Base-by-base conservation (phyloP, 2,888 invertebrate genomes). In the Epinotia ramella region DNA sequence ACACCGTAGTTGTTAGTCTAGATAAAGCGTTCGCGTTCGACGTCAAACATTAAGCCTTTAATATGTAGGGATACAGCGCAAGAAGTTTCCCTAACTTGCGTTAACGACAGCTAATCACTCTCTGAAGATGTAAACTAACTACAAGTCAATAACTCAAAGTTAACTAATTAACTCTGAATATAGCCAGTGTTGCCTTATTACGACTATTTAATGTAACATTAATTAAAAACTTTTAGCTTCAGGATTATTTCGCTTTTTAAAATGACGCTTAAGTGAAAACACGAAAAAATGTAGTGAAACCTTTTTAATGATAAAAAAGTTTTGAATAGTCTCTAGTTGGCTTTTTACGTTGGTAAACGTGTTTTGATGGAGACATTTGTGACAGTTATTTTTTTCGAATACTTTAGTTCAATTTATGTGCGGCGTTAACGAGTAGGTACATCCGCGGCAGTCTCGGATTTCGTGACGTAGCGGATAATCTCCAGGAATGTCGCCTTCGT, bases 81-180 rank as follows among this genome's bases (percentile, higher is more conserved):
- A 75, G 75, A 76, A 76, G 63, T 73, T 76, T 63, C 49, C 63
- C 59, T 40, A 73, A 69, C 69, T 77, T 73, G 59, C 70, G 12
- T 77, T 77, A 77, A 77, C 73, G 69, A 76, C 68, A 66, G 81
- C 83, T 86, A 86, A 87, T 86, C 84, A 83, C 82, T 83, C 77
- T 71, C 78, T 79, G 77, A 80, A 75, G 74, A 73, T 77, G 77
- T 70, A 70, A 80, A 81, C 78, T 79, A 82, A 83, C 82, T 81
- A 78, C 80, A 82, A 85, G 87, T 87, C 86, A 86, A 89, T 88
- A 87, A 80, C 84, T 84, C 78, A 84, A 89, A 88, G 84, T 87
- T 81, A 82, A 81, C 85, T 87, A 86, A 88, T 87, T 88, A 88
- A 79, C 78, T 79, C 77, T 77, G 77, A 80, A 80, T 79, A 77